Base-by-base conservation (phyloP, 2,113 vertebrate species). In the Poeciliopsis prolifica region DNA sequence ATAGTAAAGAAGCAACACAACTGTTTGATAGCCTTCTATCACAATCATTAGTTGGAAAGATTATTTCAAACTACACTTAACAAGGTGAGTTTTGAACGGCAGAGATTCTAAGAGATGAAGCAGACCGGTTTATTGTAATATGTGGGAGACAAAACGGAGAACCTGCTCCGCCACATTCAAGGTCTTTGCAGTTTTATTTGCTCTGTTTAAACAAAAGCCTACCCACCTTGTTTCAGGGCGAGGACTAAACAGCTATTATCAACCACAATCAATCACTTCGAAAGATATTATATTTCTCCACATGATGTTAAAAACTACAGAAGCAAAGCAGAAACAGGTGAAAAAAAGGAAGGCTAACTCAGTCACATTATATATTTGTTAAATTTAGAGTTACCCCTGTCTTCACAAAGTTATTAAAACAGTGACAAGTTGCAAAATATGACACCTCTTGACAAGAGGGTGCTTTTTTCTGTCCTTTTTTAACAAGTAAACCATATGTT, bases 81-180 rank as follows among this genome's bases (percentile, higher is more conserved):
- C 42, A 72, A 61, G 12, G 80, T 65, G 2, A 70, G 58, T 77
- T 75, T 28, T 30, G 58, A 68, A 65, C 44, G 40, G 1, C 10
- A 58, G 19, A 54, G 7, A 66, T 64, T 65, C 58, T 33, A 74
- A 69, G 64, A 54, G 19, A 73, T 77, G 68, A 78, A 68, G 71
- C 26, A 31, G 67, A 72, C 35, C 62, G n/a, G 48, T 74, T 28
- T 61, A 81, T 74, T 78, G 33, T 37, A 65, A 35, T 31, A 70
- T 31, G 67, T 35, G 14, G 29, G 7, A 79, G 48, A 78, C 67
- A 82, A 87, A 90, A 79, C 83, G 77, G 58, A 87, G 84, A 96
- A 96, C 95, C 92, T 86, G 94, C 91, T 89, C 74, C 73, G 85
- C 92, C 68, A 92, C 95, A 96, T 96, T 90, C 92, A 94, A 86